Percentiles rank a stretch among this genome's conserved stretches.
Evolutionary conservation across 2,797 vertebrate species (phyloP).

Genomic region (Xenopus petersii): DNA sequence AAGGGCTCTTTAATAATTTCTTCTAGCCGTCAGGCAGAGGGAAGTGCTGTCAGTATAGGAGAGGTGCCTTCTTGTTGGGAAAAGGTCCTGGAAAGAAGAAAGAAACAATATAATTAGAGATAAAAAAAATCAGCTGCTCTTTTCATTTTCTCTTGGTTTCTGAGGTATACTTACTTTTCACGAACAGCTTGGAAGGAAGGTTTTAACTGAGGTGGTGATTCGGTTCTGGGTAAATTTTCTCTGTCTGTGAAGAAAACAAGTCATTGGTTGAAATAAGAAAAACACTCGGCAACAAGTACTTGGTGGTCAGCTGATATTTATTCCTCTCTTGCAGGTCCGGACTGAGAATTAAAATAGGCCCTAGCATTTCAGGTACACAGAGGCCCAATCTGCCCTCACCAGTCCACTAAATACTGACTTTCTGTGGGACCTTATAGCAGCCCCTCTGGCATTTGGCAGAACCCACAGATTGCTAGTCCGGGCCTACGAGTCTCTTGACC

Average conservation of each 20-base stretch:
- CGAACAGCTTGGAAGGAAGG: constrained; percentile 89
- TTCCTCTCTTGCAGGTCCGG: no score
- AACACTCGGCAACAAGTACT: no score
- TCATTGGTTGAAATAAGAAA: neutral
- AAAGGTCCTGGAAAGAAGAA: constrained; percentile 79
- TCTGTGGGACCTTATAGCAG: no score
- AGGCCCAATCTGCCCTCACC: no score
- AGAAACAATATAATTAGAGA: constrained; percentile 19
- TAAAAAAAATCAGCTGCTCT: neutral
- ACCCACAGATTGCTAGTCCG: no score
- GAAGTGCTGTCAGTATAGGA: constrained; percentile 89
- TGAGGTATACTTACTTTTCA: constrained; percentile 80
- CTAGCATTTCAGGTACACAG: no score
- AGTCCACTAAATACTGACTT: no score
- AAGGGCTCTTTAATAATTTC: constrained; percentile 61
- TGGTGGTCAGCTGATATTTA: no score
- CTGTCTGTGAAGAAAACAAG: constrained; percentile 71
- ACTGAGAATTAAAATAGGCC: no score
- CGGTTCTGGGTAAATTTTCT: constrained; percentile 81
- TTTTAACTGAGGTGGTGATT: constrained; percentile 85
- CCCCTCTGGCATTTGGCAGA: no score
- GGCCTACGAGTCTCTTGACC: no score
- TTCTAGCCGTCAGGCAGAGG: constrained; percentile 89
- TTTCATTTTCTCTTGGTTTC: no score
- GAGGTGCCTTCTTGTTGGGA: constrained; percentile 89